Conservation (phyloP, 2,113 vertebrate genomes). For the Rhinoderma darwinii region DNA sequence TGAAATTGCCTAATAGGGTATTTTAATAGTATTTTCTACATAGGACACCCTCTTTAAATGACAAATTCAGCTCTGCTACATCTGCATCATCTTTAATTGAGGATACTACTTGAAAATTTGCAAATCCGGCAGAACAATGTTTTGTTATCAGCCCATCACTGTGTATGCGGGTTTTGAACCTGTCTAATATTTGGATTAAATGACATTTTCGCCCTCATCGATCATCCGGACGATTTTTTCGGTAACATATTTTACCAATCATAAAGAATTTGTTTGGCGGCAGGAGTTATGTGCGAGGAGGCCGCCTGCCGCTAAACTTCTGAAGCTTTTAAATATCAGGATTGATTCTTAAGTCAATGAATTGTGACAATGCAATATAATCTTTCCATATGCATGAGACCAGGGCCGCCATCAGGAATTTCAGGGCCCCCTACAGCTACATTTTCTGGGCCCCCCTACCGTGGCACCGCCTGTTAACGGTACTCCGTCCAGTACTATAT, state of each 20-base stretch:
- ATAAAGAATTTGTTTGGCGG: neutral
- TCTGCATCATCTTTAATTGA: neutral
- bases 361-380: constrained; percentile 37
- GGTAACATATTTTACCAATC: constrained; percentile 22
- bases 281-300: neutral
- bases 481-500: no score
- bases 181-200: neutral
- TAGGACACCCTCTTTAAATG: neutral
- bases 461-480: no score
- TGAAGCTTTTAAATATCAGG: neutral
- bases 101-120: neutral
- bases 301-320: neutral
- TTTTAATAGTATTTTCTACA: no score
- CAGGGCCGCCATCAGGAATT: no score
- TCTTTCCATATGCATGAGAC: constrained; percentile 40
- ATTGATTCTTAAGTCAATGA: constrained; percentile 29
- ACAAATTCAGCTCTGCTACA: neutral
- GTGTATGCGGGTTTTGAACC: neutral
- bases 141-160: neutral
- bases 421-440: no score
- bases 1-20: no score
- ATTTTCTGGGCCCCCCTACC: no score
- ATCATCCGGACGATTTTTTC: constrained; percentile 19
- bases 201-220: constrained; percentile 11
- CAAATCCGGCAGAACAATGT: neutral